phyloP scores from a whole-genome alignment of 2,888 invertebrate genomes.

The Apomyelois bistriatella region DNA sequence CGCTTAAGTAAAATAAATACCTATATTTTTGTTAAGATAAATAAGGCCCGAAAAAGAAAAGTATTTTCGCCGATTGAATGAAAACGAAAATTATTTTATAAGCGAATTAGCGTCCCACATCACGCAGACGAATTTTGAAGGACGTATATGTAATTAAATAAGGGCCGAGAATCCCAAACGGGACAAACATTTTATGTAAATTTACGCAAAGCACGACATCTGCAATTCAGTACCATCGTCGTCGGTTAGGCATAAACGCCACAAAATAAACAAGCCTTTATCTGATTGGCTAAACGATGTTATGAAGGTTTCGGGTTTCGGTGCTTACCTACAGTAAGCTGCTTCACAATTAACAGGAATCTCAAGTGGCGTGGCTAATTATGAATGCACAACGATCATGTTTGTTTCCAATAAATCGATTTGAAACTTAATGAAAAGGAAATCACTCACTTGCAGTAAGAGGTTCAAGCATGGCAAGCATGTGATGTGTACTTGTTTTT shows the following conservation, averaged over 20 bases:
- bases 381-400: not conserved
- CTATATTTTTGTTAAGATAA: too few species aligned
- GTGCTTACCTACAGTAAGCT: constrained; percentile 18
- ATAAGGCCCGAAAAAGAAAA: too few species aligned
- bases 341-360: constrained; percentile 22
- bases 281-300: constrained; percentile 28
- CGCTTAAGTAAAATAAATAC: too few species aligned
- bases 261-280: constrained; percentile 32
- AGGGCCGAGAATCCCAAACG: constrained; percentile 31
- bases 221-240: constrained; percentile 37
- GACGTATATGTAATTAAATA: constrained; percentile 49
- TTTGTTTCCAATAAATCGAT: not conserved
- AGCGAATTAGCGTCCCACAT: constrained; percentile 35
- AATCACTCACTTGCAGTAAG: too few species aligned
- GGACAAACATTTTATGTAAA: constrained; percentile 42
- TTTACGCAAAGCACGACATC: constrained; percentile 37
- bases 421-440: not conserved
- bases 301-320: constrained; percentile 24
- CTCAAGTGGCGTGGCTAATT: constrained; percentile 1
- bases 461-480: too few species aligned
- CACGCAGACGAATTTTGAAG: constrained; percentile 37
- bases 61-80: not conserved
- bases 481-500: too few species aligned
- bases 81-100: constrained; percentile 25
- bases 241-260: constrained; percentile 26